Conservation (phyloP, 2,888 invertebrate genomes). For the Cabera pusaria region DNA sequence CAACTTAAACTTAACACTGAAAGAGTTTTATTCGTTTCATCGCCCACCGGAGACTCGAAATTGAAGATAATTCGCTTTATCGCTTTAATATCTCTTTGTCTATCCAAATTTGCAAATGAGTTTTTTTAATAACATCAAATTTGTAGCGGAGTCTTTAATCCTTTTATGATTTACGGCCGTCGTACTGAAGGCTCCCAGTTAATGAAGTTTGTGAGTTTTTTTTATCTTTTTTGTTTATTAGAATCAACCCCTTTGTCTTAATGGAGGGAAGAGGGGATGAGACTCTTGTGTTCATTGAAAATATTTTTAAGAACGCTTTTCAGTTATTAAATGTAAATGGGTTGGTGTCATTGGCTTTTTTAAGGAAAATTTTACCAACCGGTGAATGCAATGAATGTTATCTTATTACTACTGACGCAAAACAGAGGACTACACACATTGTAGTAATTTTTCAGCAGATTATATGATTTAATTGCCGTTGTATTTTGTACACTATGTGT, state of each 20-base stretch:
- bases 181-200: constrained; percentile 35
- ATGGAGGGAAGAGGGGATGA: too few species aligned
- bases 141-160: constrained; percentile 62
- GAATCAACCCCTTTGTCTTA: constrained; percentile 43
- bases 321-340: too few species aligned
- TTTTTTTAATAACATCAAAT: constrained; percentile 81
- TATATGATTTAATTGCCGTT: too few species aligned
- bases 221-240: constrained; percentile 48
- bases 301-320: too few species aligned
- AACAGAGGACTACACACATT: too few species aligned
- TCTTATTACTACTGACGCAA: too few species aligned
- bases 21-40: constrained; percentile 46
- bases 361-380: too few species aligned
- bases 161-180: constrained; percentile 71
- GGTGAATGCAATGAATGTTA: too few species aligned
- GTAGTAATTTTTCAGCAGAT: too few species aligned
- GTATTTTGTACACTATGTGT: too few species aligned
- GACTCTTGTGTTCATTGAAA: too few species aligned
- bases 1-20: constrained; percentile 22
- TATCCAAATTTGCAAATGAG: constrained; percentile 81
- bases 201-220: constrained; percentile 47
- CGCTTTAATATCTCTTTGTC: constrained; percentile 78
- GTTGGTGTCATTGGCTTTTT: too few species aligned
- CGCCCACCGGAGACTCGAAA: constrained; percentile 49
- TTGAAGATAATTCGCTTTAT: constrained; percentile 75